phyloP scores from a whole-genome alignment of 2,888 invertebrate species.

The Tanypteryx hageni region DNA sequence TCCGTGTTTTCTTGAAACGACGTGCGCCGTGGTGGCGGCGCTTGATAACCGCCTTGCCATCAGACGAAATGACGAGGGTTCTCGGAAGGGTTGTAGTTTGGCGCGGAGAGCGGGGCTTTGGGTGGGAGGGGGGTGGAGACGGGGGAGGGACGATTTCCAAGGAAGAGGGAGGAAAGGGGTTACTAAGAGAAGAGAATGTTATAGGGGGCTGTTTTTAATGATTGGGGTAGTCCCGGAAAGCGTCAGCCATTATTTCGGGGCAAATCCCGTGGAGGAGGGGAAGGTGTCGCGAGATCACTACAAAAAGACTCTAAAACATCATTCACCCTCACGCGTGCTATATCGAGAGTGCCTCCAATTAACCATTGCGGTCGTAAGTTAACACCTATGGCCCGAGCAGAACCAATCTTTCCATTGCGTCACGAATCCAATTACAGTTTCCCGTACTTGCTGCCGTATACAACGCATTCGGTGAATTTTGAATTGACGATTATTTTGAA shows the following conservation, averaged over 20 bases:
- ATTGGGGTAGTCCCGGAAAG: slow-evolving; percentile 43
- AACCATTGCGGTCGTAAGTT: neutral
- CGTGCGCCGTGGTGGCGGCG: neutral
- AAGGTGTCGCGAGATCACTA: neutral
- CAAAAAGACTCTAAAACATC: neutral
- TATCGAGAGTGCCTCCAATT: neutral
- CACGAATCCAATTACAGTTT: neutral
- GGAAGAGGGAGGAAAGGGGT: neutral
- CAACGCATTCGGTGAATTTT: too few species aligned
- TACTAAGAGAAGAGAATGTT: slow-evolving; percentile 28
- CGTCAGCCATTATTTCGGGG: neutral
- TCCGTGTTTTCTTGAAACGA: slow-evolving; percentile 17
- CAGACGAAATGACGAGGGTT: slow-evolving; percentile 23
- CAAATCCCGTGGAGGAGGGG: neutral
- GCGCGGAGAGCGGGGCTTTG: neutral
- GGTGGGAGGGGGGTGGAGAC: neutral
- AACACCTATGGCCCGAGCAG: neutral
- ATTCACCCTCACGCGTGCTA: neutral
- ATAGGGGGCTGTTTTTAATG: slow-evolving; percentile 36
- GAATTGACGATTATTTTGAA: too few species aligned
- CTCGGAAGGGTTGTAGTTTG: neutral
- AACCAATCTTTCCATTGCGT: neutral
- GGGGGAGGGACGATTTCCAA: neutral
- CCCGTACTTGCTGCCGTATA: too few species aligned
- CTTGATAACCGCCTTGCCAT: slow-evolving; percentile 28